Percentiles rank a stretch among this genome's conserved stretches.
phyloP scores from a whole-genome alignment of 2,888 invertebrate species.

The Hoplodrina ambigua region DNA sequence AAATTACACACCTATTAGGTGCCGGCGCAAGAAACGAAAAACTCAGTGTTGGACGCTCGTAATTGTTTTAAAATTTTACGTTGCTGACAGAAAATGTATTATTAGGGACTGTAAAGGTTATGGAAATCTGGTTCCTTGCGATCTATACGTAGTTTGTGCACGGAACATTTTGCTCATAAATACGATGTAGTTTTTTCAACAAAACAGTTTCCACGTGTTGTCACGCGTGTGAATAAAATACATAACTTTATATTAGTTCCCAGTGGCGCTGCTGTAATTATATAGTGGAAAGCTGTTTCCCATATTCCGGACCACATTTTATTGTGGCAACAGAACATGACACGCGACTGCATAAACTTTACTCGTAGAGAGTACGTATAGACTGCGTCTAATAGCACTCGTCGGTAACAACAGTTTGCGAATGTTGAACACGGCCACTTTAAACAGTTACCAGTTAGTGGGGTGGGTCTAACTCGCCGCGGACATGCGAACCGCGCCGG shows the following conservation, averaged over 20 bases:
- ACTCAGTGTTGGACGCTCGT: constrained; percentile 40
- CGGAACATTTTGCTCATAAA: constrained; percentile 24
- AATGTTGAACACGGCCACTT: constrained; percentile 72
- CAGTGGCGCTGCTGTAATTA: constrained; percentile 31
- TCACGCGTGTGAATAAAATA: constrained; percentile 19
- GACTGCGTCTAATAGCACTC: constrained; percentile 57
- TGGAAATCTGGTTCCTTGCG: constrained; percentile 34
- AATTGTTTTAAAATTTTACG: constrained; percentile 58
- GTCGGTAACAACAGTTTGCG: constrained; percentile 52
- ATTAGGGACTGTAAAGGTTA: constrained; percentile 35
- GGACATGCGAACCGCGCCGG: constrained; percentile 70
- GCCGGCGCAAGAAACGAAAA: constrained; percentile 47
- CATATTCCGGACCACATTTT: constrained; percentile 31
- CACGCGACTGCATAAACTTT: constrained; percentile 27
- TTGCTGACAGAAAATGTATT: constrained; percentile 45
- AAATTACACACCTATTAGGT: constrained; percentile 63
- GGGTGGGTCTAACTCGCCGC: constrained; percentile 61
- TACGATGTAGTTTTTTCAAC: constrained; percentile 6
- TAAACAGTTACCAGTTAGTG: constrained; percentile 67
- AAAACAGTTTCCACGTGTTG: constrained; percentile 6
- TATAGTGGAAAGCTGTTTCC: constrained; percentile 36
- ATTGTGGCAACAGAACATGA: constrained; percentile 33
- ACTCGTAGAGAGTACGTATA: constrained; percentile 26
- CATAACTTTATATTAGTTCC: constrained; percentile 30
- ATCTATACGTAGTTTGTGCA: constrained; percentile 32